Evolutionary conservation across 2,113 vertebrate genomes (phyloP).

Genomic region (Megalops atlanticus): DNA sequence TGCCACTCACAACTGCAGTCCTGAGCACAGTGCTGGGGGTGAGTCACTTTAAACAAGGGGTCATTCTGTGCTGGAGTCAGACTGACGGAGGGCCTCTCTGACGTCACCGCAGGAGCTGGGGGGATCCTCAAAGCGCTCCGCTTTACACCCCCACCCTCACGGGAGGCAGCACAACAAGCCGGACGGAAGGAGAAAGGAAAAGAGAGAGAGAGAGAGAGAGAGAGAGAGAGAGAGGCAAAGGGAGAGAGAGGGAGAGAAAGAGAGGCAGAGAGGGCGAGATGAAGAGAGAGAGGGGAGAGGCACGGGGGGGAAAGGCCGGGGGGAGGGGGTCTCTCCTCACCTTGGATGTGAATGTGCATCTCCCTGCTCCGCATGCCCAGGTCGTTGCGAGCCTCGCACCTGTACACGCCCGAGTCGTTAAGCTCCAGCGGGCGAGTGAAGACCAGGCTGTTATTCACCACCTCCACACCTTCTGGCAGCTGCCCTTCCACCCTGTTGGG

Average conservation of each 20-base stretch:
- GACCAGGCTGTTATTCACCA: conserved; percentile 81
- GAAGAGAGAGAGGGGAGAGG: not conserved
- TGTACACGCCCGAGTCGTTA: conserved; percentile 88
- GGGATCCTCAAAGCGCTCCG: too few relatives aligned
- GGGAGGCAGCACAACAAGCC: too few relatives aligned
- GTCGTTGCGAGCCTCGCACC: conserved; percentile 87
- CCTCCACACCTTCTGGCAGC: conserved; percentile 83
- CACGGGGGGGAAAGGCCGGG: too few relatives aligned
- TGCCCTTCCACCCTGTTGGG: conserved; percentile 82
- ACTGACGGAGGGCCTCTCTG: too few relatives aligned
- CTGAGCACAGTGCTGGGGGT: too few relatives aligned
- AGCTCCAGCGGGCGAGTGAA: conserved; percentile 84
- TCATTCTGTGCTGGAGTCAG: too few relatives aligned
- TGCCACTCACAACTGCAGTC: too few relatives aligned
- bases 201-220: conserved; percentile 26
- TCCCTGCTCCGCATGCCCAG: conserved; percentile 83
- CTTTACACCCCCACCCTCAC: too few relatives aligned
- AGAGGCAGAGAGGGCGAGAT: not conserved
- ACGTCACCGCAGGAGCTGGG: too few relatives aligned
- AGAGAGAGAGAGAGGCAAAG: not conserved
- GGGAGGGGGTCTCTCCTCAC: conserved; percentile 65
- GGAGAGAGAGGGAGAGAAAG: conserved; percentile 20
- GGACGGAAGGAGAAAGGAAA: too few relatives aligned
- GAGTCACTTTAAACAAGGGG: too few relatives aligned
- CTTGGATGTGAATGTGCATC: conserved; percentile 84